Percentiles rank a stretch among this genome's conserved stretches.
phyloP scores from a whole-genome alignment of 2,113 vertebrate genomes.

The Mastomys coucha region DNA sequence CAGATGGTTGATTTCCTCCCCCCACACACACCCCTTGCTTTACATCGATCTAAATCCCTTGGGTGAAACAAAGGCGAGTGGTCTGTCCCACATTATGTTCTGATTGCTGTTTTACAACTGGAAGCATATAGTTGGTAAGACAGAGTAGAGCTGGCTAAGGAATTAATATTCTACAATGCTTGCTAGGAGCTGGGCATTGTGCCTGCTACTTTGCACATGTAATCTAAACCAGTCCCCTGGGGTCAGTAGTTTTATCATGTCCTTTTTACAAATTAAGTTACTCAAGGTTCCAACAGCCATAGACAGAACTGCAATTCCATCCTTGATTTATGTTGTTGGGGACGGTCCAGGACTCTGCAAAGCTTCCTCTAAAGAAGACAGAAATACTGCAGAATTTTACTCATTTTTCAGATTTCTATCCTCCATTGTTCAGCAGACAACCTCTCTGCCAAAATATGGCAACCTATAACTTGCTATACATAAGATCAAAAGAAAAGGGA shows the following conservation, averaged over 20 bases:
- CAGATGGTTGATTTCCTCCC: not conserved
- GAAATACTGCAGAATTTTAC: slow-evolving; percentile 1
- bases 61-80: not conserved
- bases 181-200: not conserved
- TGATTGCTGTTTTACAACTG: slow-evolving; percentile 9
- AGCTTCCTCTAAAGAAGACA: not conserved
- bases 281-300: not conserved
- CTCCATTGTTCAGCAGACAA: not conserved
- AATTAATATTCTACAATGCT: not conserved
- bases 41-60: slow-evolving; percentile 3
- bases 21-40: not conserved
- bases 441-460: not conserved
- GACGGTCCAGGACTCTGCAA: not conserved
- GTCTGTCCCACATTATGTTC: slow-evolving; percentile 38
- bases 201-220: not conserved
- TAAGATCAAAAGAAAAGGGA: slow-evolving; percentile 29
- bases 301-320: not conserved
- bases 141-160: not conserved
- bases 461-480: slow-evolving; percentile 50
- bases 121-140: slow-evolving; percentile 44
- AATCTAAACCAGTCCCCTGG: slow-evolving; percentile 16
- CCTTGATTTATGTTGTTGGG: not conserved
- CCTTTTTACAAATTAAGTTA: slow-evolving; percentile 21
- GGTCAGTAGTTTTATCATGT: slow-evolving; percentile 44
- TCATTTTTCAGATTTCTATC: slow-evolving; percentile 29